Conservation (phyloP, 1,140 invertebrate genomes). For the Brachystomella parvula region DNA sequence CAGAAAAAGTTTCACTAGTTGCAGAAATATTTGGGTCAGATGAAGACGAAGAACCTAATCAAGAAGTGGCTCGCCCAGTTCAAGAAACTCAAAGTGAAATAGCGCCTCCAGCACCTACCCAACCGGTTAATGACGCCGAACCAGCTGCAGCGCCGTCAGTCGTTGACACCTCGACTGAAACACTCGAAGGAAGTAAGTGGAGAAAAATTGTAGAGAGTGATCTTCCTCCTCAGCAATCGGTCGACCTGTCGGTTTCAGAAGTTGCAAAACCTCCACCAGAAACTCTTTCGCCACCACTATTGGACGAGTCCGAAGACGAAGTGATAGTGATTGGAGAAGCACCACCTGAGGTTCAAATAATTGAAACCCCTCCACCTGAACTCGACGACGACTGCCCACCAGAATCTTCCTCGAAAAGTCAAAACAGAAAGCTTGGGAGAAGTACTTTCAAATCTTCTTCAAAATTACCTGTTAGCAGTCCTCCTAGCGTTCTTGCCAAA, state of each 20-base stretch:
- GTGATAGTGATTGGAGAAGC: conserved; percentile 1
- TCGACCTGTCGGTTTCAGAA: neutral
- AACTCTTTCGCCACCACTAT: too few species aligned
- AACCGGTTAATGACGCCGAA: neutral
- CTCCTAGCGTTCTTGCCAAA: too few species aligned
- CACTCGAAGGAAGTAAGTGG: conserved; percentile 25
- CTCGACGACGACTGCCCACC: neutral
- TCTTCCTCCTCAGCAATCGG: neutral
- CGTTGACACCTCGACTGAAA: neutral
- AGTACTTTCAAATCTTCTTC: too few species aligned
- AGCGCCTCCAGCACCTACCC: neutral
- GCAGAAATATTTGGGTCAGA: conserved; percentile 32
- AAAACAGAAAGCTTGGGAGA: too few species aligned
- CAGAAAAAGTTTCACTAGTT: conserved; percentile 29
- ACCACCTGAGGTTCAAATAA: neutral
- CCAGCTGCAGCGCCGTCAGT: neutral
- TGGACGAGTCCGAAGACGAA: conserved; percentile 10
- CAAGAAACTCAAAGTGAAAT: conserved; percentile 4
- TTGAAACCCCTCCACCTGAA: conserved; percentile 3
- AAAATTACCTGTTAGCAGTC: too few species aligned
- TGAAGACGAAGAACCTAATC: conserved; percentile 30
- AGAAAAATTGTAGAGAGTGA: conserved; percentile 32
- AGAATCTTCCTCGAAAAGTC: too few species aligned
- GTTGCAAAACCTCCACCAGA: neutral
- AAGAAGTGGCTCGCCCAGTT: neutral